Base-by-base conservation (phyloP, 2,888 invertebrate species). In the Oeneis ivallda region DNA sequence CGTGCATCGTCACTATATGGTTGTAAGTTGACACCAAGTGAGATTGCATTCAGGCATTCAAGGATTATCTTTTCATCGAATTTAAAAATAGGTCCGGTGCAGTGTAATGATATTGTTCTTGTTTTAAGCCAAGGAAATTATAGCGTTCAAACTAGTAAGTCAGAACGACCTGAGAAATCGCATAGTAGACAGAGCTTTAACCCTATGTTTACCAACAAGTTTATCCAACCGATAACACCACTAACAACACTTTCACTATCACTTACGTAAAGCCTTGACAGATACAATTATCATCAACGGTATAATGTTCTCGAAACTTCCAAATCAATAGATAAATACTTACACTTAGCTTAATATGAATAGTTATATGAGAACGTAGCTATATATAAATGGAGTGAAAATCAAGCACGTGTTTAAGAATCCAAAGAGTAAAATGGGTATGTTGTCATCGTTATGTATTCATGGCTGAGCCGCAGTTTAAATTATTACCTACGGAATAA, bases 141-240 rank as follows among this genome's bases (percentile, higher is more conserved):
- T n/a, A 15, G 8, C n/a, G 17, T 9, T 54, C 9, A 13, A 34
- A 56, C 41, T 41, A 17, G 56, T 56, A 19, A 56, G 19, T 19
- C 13, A 11, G 56, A 56, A 56, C 17, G 41, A 39, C 56, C 56
- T 39, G 17, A 56, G 56, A 56, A 41, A 56, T 56, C 39, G 39
- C 13, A 41, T 19, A 41, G 56, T 19, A 39, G 39, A 4, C 43
- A 47, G 54, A 54, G 37, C 54, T 47, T 59, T 60, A 65, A 65
- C 65, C 60, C 47, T 41, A 39, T 56, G 56, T 56, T 41, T 56
- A 62, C 53, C 53, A 45, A 64, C 64, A 53, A 59, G 64, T 54
- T 54, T 47, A 19, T 26, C 43, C 58, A 34, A 52, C 32, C 17
- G 58, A 43, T 53, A 52, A 26, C 47, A 53, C 53, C 41, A 54